phyloP scores from a whole-genome alignment of 2,113 vertebrate species.

The Gallinago jamesoni region DNA sequence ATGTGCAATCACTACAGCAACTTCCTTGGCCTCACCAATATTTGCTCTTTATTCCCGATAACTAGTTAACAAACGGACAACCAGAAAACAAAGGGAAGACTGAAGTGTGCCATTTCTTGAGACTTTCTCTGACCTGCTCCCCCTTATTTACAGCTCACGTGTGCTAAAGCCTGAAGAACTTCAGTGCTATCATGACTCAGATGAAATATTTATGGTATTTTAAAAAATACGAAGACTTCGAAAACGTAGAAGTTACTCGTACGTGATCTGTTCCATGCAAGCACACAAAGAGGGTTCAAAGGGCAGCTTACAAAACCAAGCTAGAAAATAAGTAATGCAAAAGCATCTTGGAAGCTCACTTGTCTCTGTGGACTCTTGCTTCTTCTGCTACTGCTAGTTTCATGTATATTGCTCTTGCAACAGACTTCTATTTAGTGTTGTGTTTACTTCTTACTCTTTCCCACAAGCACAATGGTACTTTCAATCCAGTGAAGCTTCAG shows the following conservation, averaged over 20 bases:
- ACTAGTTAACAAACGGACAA: background rate
- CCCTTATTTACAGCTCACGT: too few relatives aligned
- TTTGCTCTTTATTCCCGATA: background rate
- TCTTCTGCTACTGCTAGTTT: background rate
- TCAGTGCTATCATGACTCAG: background rate
- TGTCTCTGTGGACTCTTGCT: background rate
- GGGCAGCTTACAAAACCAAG: background rate
- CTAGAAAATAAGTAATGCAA: background rate
- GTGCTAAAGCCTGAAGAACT: background rate
- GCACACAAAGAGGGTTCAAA: too few relatives aligned
- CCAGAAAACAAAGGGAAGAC: background rate
- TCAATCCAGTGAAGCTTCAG: background rate
- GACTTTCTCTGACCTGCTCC: background rate
- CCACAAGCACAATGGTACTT: rapidly evolving
- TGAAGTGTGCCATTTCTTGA: background rate
- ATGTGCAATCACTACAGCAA: background rate
- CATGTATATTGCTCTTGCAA: background rate
- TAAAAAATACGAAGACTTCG: background rate
- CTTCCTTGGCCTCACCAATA: background rate
- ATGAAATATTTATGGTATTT: background rate
- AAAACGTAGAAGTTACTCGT: background rate
- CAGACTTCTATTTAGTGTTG: background rate
- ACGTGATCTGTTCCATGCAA: rapidly evolving
- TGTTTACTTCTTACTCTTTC: background rate
- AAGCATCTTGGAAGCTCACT: background rate